Percentiles rank a stretch among this genome's conserved stretches.
Conservation (phyloP, 1,140 invertebrate species). For the Bombus consobrinus region DNA sequence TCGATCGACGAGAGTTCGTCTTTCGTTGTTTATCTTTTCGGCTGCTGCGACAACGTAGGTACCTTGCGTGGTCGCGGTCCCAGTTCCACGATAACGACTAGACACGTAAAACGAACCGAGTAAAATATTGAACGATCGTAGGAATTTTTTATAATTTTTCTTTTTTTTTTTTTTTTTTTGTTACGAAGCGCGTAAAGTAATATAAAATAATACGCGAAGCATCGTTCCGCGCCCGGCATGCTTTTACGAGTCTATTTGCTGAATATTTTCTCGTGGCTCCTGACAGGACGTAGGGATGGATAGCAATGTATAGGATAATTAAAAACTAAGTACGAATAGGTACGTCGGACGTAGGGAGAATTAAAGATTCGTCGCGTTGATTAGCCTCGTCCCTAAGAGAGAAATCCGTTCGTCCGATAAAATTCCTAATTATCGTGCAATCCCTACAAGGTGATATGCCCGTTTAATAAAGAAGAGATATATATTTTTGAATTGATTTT, state of each 20-base stretch:
- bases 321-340: constrained; percentile 13
- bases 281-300: neutral
- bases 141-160: too few species aligned
- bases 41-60: too few species aligned
- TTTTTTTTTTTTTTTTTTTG: too few species aligned
- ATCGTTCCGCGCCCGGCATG: too few species aligned
- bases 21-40: neutral
- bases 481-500: neutral
- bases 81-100: neutral
- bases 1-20: neutral
- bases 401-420: constrained; percentile 15
- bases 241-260: neutral
- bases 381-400: constrained; percentile 14
- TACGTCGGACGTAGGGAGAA: constrained; percentile 11
- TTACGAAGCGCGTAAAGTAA: neutral
- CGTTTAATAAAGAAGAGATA: neutral
- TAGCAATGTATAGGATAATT: neutral
- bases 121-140: neutral
- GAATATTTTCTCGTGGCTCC: neutral
- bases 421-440: constrained; percentile 26
- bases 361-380: constrained; percentile 27
- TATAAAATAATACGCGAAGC: neutral
- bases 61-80: too few species aligned
- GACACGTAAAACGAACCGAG: neutral
- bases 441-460: neutral